A percentile compares a stretch with the other conserved stretches of the same genome.
Evolutionary conservation across 2,797 vertebrate genomes (phyloP).

Genomic region (Platalea minor): DNA sequence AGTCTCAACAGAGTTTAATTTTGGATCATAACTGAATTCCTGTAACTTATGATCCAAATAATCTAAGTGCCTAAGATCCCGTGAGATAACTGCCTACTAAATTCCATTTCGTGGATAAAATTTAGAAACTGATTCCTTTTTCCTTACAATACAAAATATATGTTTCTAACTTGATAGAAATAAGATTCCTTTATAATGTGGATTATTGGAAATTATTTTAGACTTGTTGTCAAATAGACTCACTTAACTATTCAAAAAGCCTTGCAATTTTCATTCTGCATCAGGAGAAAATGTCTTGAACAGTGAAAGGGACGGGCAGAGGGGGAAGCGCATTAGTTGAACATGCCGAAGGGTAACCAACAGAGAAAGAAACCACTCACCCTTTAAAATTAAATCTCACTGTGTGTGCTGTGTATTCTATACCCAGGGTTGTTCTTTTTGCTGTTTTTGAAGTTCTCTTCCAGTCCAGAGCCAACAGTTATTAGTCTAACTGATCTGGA

Average conservation of each 20-base stretch:
- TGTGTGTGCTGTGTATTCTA: neutral
- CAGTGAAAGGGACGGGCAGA: neutral
- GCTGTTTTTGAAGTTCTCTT: neutral
- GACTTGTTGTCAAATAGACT: conserved; percentile 7
- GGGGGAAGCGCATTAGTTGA: conserved; percentile 2
- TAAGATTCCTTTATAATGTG: neutral
- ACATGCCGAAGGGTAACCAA: conserved; percentile 3
- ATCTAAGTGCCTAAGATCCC: neutral
- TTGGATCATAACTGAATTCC: neutral
- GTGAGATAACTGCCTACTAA: neutral
- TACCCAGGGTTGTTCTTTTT: neutral
- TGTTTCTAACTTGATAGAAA: conserved; percentile 26
- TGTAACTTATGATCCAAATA: neutral
- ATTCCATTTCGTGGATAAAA: neutral
- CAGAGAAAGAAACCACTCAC: conserved; percentile 31
- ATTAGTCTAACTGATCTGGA: neutral
- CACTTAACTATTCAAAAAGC: conserved; percentile 8
- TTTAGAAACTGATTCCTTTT: neutral
- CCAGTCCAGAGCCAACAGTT: neutral
- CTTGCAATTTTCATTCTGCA: conserved; percentile 44
- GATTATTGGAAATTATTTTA: neutral
- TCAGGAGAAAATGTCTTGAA: neutral
- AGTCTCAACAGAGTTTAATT: neutral
- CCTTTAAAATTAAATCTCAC: conserved; percentile 4
- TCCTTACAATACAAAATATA: neutral